Percentiles rank a stretch among this genome's conserved stretches.
phyloP scores from a whole-genome alignment of 2,888 invertebrate species.

The Chrysodeixis includens region DNA sequence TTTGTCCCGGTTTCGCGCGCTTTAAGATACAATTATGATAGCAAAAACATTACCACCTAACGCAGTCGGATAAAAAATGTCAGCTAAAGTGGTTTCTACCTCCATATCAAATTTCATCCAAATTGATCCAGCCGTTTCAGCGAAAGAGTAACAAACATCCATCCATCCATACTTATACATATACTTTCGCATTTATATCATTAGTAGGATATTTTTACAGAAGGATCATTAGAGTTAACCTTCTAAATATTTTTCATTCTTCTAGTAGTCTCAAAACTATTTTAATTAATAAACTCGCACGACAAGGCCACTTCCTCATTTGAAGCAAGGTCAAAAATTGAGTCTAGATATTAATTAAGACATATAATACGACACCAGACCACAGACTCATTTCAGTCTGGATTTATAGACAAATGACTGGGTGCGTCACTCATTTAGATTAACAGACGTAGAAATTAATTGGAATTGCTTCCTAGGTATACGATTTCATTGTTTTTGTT shows the following conservation, averaged over 20 bases:
- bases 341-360: constrained; percentile 13
- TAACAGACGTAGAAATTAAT: background rate
- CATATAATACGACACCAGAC: constrained; percentile 7
- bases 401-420: constrained; percentile 11
- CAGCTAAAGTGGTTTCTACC: too few species aligned
- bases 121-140: too few species aligned
- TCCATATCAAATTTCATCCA: too few species aligned
- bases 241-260: constrained; percentile 12
- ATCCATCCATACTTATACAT: too few species aligned
- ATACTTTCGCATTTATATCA: too few species aligned
- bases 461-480: background rate
- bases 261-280: constrained; percentile 17
- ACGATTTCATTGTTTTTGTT: background rate
- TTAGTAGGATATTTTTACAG: too few species aligned
- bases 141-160: too few species aligned
- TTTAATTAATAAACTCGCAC: constrained; percentile 41
- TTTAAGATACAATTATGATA: too few species aligned
- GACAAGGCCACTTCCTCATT: constrained; percentile 23
- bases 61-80: too few species aligned
- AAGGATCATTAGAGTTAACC: background rate
- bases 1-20: too few species aligned
- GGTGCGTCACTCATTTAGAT: background rate
- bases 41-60: too few species aligned
- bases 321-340: constrained; percentile 28
- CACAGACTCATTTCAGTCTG: constrained; percentile 18